Percentiles rank a stretch among this genome's conserved stretches.
Evolutionary conservation across 2,888 invertebrate species (phyloP).

Genomic region (Sinopyrophorus schimmeli): DNA sequence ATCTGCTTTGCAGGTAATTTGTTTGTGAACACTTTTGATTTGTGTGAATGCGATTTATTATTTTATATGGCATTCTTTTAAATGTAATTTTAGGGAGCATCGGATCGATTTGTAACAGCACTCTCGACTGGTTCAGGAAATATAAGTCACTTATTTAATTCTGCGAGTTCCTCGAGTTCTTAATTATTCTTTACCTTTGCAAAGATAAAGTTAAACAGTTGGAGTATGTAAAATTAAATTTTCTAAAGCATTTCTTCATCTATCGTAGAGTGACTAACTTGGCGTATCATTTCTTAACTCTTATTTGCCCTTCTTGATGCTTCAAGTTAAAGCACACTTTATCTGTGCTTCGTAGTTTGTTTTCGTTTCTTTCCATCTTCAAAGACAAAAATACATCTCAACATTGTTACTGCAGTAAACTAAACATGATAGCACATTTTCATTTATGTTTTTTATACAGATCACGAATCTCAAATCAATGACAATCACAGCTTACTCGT

Average conservation of each 20-base stretch:
- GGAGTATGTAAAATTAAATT: conserved; percentile 6
- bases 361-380: neutral
- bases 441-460: too few species aligned
- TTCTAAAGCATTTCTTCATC: too few species aligned
- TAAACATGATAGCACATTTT: too few species aligned
- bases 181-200: too few species aligned
- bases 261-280: too few species aligned
- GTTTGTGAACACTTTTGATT: neutral
- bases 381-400: neutral
- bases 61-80: neutral
- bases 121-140: conserved; percentile 40
- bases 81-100: conserved; percentile 44
- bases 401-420: too few species aligned
- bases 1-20: conserved; percentile 74
- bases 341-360: conserved; percentile 4
- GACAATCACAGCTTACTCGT: too few species aligned
- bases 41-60: too few species aligned
- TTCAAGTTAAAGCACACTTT: conserved; percentile 4
- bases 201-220: too few species aligned
- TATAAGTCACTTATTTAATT: conserved; percentile 34
- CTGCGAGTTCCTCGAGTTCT: conserved; percentile 28
- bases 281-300: neutral
- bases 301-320: neutral
- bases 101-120: conserved; percentile 41
- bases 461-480: too few species aligned